Evolutionary conservation across 2,113 vertebrate genomes (phyloP).

Genomic region (Ornithorhynchus anatinus): DNA sequence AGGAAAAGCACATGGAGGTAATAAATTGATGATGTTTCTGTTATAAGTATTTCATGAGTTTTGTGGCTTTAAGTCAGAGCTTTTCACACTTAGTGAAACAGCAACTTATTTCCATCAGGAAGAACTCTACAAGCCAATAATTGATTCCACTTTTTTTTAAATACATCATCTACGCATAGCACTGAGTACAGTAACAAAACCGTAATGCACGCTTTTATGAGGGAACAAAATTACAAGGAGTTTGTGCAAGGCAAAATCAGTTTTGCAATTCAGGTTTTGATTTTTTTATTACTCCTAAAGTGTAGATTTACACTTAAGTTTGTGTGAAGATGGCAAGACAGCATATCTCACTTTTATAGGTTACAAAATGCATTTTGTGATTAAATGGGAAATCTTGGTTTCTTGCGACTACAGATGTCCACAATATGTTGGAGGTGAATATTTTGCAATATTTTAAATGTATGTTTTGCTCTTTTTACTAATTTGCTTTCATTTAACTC

Average conservation of each 20-base stretch:
- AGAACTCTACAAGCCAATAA: constrained; percentile 13
- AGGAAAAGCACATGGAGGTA: constrained; percentile 24
- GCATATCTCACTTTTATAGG: constrained; percentile 33
- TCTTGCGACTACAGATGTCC: constrained; percentile 20
- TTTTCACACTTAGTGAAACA: constrained; percentile 15
- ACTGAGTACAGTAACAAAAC: constrained; percentile 4
- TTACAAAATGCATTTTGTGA: constrained; percentile 29
- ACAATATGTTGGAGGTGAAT: neutral
- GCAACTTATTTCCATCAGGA: constrained; percentile 29
- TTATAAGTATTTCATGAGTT: constrained; percentile 33
- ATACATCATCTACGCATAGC: neutral
- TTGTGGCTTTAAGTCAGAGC: constrained; percentile 35
- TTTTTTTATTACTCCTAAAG: constrained; percentile 19
- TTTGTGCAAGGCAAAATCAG: neutral
- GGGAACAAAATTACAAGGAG: neutral
- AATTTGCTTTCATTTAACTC: constrained; percentile 68
- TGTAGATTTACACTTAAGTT: constrained; percentile 27
- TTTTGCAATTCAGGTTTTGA: neutral
- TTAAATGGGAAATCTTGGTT: constrained; percentile 23
- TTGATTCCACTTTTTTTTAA: constrained; percentile 22
- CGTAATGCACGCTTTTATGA: constrained; percentile 9
- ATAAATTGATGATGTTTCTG: constrained; percentile 55
- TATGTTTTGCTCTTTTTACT: constrained; percentile 50
- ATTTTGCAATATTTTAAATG: constrained; percentile 16
- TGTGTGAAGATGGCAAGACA: constrained; percentile 17